Evolutionary conservation across 2,797 vertebrate species (phyloP).

Genomic region (Cuculus canorus): DNA sequence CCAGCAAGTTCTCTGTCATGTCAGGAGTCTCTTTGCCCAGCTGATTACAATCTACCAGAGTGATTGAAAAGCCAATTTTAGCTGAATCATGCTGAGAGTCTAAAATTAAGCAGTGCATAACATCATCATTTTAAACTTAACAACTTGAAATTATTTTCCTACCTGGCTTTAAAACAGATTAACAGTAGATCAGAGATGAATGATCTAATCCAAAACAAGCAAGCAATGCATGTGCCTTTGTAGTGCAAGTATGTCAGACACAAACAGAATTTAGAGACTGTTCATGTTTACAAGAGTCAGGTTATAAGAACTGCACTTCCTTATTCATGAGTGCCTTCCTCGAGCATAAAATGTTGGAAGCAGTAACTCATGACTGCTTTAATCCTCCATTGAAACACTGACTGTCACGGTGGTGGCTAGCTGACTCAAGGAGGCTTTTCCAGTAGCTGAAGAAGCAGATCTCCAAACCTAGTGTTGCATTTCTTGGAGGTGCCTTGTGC

Average conservation of each 20-base stretch:
- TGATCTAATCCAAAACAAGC: neutral
- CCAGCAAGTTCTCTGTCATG: neutral
- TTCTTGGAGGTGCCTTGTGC: neutral
- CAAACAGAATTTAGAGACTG: neutral
- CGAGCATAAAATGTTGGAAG: neutral
- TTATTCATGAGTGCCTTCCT: neutral
- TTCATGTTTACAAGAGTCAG: neutral
- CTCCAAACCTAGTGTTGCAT: neutral
- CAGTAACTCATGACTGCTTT: neutral
- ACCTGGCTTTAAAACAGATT: conserved; percentile 8
- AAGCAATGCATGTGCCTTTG: neutral
- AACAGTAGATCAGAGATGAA: conserved; percentile 41
- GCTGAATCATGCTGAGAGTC: conserved; percentile 38
- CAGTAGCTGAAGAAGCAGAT: neutral
- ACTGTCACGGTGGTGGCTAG: neutral
- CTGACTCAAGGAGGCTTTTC: neutral
- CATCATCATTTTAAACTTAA: neutral
- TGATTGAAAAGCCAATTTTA: neutral
- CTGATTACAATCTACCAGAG: neutral
- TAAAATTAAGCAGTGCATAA: conserved; percentile 34
- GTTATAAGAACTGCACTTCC: neutral
- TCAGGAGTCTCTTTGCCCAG: neutral
- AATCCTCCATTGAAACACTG: neutral
- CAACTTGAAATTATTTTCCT: conserved; percentile 32
- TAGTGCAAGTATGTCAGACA: conserved; percentile 14